A percentile compares a stretch with the other conserved stretches of the same genome.
Evolutionary conservation across 2,888 invertebrate species (phyloP).

Genomic region (Andrena flavipes): DNA sequence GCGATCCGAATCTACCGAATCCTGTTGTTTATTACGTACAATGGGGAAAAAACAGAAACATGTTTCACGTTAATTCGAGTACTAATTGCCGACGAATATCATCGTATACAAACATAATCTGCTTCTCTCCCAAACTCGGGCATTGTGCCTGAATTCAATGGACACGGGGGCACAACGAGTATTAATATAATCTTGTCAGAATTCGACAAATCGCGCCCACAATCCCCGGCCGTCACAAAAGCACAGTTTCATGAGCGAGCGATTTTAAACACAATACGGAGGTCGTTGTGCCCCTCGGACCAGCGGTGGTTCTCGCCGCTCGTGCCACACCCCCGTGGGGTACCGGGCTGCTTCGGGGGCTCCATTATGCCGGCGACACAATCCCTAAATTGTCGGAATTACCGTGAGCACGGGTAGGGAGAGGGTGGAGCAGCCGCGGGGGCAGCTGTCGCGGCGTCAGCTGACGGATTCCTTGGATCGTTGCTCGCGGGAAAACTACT

Average conservation of each 20-base stretch:
- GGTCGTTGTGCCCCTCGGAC: not conserved
- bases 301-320: slow-evolving; percentile 10
- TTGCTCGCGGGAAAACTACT: slow-evolving; percentile 49
- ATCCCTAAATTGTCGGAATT: slow-evolving; percentile 79
- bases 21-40: not conserved
- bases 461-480: slow-evolving; percentile 71
- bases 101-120: slow-evolving; percentile 8
- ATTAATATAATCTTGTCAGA: slow-evolving; percentile 57
- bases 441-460: slow-evolving; percentile 75
- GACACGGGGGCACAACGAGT: slow-evolving; percentile 40
- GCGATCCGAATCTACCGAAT: not conserved
- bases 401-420: slow-evolving; percentile 60
- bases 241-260: slow-evolving; percentile 48
- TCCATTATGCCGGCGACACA: slow-evolving; percentile 68
- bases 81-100: slow-evolving; percentile 7
- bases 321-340: slow-evolving; percentile 64
- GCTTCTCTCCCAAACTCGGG: slow-evolving; percentile 1
- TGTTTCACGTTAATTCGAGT: not conserved
- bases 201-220: slow-evolving; percentile 43
- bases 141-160: not conserved
- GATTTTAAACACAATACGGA: slow-evolving; percentile 53
- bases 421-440: slow-evolving; percentile 30
- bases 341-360: slow-evolving; percentile 41
- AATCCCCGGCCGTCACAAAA: slow-evolving; percentile 32
- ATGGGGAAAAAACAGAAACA: slow-evolving; percentile 10